Evolutionary conservation across 2,113 vertebrate genomes (phyloP).

Genomic region (Rhodinocichla rosea): DNA sequence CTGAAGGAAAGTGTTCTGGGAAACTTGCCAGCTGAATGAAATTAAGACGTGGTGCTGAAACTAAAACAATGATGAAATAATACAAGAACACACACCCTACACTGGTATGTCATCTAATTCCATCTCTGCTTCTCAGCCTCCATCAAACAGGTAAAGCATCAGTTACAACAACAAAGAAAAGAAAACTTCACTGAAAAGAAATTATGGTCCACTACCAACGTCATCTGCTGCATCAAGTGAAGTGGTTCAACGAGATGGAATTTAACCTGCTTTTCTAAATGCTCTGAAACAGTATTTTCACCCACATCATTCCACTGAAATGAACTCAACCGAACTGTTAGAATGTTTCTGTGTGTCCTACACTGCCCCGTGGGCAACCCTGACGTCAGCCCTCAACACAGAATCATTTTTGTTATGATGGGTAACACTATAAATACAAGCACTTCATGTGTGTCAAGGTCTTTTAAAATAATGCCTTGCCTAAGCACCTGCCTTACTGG

Average conservation of each 20-base stretch:
- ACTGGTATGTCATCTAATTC: conserved; percentile 29
- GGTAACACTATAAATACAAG: conserved; percentile 29
- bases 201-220: neutral
- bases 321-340: conserved; percentile 39
- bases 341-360: neutral
- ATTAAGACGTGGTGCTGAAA: conserved; percentile 26
- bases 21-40: conserved; percentile 48
- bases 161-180: conserved; percentile 22
- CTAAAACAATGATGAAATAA: conserved; percentile 55
- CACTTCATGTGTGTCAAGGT: conserved; percentile 21
- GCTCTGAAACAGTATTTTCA: neutral
- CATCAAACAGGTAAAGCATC: conserved; percentile 39
- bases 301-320: conserved; percentile 39
- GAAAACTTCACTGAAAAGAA: conserved; percentile 33
- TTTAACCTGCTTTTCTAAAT: conserved; percentile 58
- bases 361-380: neutral
- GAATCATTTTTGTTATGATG: neutral
- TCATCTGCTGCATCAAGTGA: neutral
- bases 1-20: conserved; percentile 55
- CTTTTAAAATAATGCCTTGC: conserved; percentile 10
- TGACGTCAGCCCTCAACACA: conserved; percentile 12
- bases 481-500: conserved; percentile 29
- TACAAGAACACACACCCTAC: conserved; percentile 41
- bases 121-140: conserved; percentile 27
- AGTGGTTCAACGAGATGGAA: conserved; percentile 22